Evolutionary conservation across 2,113 vertebrate species (phyloP), one percentile per base, ranked within the genome.

Genomic region (Oceanites oceanicus): DNA sequence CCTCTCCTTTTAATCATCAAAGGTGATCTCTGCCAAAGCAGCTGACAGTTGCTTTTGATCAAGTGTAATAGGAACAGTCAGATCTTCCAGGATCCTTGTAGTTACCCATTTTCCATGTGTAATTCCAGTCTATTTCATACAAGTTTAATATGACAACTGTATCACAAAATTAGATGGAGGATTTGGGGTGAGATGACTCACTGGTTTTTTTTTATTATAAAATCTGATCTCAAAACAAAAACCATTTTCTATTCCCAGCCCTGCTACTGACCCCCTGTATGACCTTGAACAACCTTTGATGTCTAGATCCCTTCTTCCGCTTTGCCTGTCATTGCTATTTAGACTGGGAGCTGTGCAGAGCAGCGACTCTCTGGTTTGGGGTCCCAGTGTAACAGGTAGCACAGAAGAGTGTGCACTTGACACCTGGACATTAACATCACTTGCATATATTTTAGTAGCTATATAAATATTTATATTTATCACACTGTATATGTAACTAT

Each of bases 1-100:
- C 94, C 91, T 98, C 94, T 97, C 96, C 90, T 94, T 95, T 95
- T 95, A 94, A 92, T 95, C 97, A 94, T 96, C 95, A 96, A 93
- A 97, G 92, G 72, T 90, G 97, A 96, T 96, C 96, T 95, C 77
- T 97, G 61, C 53, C 88, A 63, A 92, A 95, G 92, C 94, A 84
- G 88, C 90, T 95, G 86, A 96, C 40, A 82, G 94, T 93, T 93
- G 82, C 32, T 44, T 97, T 97, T 95, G 94, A 97, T 92, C 95
- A 96, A 94, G 77, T 89, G 87, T 96, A 95, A 94, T 96, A 92
- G 87, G 91, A 97, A 97, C 86, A 97, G 84, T 91, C 94, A 93
- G 94, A 96, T 96, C 96, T 97, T 96, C 92, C 91, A 70, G 86
- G 88, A 96, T 93, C 91, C 97, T 95, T 96, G 96, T 96, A 97